These are phyloP conservation scores for Donacobius atricapilla DNA, from an alignment of 2,113 vertebrate species.

Conservation along the genomic window DNA sequence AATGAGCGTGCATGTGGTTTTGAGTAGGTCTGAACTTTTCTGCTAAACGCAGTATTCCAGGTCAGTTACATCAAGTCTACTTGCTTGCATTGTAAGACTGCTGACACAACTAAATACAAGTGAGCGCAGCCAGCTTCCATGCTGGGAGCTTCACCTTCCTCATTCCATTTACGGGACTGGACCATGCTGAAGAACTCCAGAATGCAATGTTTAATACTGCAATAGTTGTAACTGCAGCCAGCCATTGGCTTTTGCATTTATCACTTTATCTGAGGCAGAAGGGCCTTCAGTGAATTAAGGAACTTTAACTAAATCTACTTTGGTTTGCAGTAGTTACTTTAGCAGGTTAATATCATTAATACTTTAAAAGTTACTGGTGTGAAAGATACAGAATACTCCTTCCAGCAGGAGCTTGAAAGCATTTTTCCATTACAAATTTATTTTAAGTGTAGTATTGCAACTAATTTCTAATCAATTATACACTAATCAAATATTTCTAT, in stretches of 20 bases:
- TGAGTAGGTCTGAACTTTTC: background rate
- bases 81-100: background rate
- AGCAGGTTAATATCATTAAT: background rate
- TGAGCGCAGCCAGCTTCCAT: background rate
- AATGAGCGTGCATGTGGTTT: background rate
- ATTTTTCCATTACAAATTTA: background rate
- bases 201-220: background rate
- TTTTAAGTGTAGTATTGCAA: background rate
- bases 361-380: background rate
- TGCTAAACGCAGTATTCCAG: background rate
- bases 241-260: background rate
- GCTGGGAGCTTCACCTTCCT: background rate
- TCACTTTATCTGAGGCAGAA: background rate
- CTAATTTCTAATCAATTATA: background rate
- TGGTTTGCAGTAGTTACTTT: background rate
- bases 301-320: background rate
- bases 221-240: background rate
- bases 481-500: background rate
- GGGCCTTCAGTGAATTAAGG: background rate
- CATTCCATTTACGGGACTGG: background rate
- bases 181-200: background rate
- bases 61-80: background rate
- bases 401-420: background rate
- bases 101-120: background rate
- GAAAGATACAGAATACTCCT: background rate